Base-by-base conservation (phyloP, 2,113 vertebrate species). In the Anguilla rostrata region DNA sequence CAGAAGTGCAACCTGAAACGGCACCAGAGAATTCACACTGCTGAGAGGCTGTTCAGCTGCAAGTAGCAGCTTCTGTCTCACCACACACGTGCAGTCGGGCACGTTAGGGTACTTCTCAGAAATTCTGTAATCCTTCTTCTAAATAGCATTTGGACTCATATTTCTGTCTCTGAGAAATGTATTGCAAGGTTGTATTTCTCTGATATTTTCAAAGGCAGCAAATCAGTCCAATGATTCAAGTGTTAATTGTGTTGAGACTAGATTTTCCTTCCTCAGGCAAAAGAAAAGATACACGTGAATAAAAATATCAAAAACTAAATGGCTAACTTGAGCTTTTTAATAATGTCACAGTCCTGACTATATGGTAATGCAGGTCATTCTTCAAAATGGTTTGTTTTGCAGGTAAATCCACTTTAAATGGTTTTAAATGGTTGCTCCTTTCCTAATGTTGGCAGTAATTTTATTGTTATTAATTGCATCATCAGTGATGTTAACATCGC, bases 1-100 rank as follows among this genome's bases (percentile, higher is more conserved):
- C 95, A 96, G 90, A 95, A 95, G 84, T 96, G 95, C 66, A 96
- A 96, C 89, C 90, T 97, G 39, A 95, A 93, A 78, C 91, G 94
- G 29, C 96, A 97, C 84, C 93, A 96, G 93, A 94, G 95, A 87
- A 94, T 96, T 86, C 95, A 96, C 82, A 87, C 91, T 0, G 92
- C 91, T 1, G 89, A 92, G 60, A 90, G 87, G 41, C 83, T 86
- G 34, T 81, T 86, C n/a, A 66, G 49, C 53, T 86, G 79, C 34
- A 81, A 81, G 78, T 86, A 82, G 20, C 39, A 41, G 78, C 34
- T 4, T 40, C 16, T 22, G 22, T 40, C 39, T 1, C 20, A 80
- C 14, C 16, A 15, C 39, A 20, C 3, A 80, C 0, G 78, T 20
- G n/a, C 75, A 41, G 9, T 53, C 49, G 56, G 20, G 1, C 81